phyloP scores from a whole-genome alignment of 2,113 vertebrate species.

The Gambusia affinis region DNA sequence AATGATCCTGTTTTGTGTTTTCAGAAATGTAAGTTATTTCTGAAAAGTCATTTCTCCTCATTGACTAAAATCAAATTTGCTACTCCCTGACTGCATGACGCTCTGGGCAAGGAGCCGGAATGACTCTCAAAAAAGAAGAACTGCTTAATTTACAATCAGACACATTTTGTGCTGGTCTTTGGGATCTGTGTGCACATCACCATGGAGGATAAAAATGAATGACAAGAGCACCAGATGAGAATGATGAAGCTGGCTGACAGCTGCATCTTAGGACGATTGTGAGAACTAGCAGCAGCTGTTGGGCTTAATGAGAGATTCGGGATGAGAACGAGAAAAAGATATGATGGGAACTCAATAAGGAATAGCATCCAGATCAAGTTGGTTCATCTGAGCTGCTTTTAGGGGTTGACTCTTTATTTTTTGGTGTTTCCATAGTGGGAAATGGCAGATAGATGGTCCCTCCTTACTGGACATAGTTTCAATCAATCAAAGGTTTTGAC shows the following conservation, averaged over 20 bases:
- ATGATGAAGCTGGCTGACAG: not conserved
- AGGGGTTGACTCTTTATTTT: not conserved
- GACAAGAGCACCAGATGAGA: not conserved
- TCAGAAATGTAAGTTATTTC: no score
- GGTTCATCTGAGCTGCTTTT: not conserved
- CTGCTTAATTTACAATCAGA: no score
- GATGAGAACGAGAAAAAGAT: not conserved
- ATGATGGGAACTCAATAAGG: not conserved
- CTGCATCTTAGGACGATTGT: not conserved
- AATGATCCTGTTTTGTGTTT: no score
- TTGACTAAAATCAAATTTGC: no score
- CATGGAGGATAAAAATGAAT: not conserved
- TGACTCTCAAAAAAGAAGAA: no score
- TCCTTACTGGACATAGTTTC: no score
- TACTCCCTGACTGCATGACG: no score
- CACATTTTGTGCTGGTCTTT: not conserved
- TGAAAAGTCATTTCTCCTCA: no score
- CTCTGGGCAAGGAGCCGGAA: no score
- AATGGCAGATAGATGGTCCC: no score
- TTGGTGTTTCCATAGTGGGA: not conserved
- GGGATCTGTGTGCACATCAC: no score
- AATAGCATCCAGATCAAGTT: not conserved
- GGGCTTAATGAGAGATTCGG: not conserved
- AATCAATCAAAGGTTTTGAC: no score
- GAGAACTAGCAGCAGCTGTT: constrained; percentile 4